Conservation (phyloP, 2,888 invertebrate genomes). For the Tuberolachnus salignus region DNA sequence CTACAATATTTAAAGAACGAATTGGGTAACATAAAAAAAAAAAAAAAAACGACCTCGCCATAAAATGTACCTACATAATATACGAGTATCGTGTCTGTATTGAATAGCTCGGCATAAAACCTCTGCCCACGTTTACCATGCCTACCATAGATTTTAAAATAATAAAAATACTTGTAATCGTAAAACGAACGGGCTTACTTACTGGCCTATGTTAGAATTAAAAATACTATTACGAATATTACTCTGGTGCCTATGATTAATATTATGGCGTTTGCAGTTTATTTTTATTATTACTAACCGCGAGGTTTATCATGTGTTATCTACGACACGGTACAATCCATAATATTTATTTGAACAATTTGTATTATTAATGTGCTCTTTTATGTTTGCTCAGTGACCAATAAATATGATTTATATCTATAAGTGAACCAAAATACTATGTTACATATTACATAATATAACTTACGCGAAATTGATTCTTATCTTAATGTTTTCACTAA, state of each 20-base stretch:
- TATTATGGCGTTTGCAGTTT: neutral
- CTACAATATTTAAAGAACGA: no score
- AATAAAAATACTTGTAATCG: no score
- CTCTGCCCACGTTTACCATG: no score
- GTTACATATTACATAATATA: no score
- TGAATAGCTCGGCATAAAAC: no score
- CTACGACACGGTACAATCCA: neutral
- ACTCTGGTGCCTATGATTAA: neutral
- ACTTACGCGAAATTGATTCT: slow-evolving; percentile 9
- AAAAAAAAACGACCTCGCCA: no score
- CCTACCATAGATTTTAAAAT: no score
- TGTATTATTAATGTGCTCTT: slow-evolving; percentile 4
- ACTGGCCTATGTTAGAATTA: neutral
- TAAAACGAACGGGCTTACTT: no score
- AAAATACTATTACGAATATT: neutral
- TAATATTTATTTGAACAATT: slow-evolving; percentile 16
- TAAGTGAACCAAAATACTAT: neutral
- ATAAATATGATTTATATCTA: slow-evolving; percentile 30
- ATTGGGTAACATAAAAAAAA: no score
- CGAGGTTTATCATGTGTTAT: neutral
- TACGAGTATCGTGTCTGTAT: no score
- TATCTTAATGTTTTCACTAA: slow-evolving; percentile 3
- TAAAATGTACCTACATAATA: no score
- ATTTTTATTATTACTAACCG: no score
- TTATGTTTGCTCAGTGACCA: slow-evolving; percentile 34